Conservation (phyloP, 2,888 invertebrate genomes). For the Pycnomerus fuliginosus region DNA sequence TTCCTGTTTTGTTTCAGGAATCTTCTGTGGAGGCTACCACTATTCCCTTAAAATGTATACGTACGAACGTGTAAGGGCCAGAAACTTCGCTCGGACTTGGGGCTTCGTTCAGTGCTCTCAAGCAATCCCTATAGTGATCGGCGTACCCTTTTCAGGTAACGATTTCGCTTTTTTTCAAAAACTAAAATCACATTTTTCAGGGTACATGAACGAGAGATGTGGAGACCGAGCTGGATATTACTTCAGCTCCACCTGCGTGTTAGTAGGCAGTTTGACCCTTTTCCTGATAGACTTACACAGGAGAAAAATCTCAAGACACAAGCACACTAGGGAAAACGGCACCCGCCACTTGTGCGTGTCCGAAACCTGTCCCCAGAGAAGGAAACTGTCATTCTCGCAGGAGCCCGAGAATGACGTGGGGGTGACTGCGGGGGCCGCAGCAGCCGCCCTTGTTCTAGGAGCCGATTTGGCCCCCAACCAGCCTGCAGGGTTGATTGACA, state of each 20-base stretch:
- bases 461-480: slow-evolving; percentile 52
- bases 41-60: slow-evolving; percentile 89
- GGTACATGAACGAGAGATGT: slow-evolving; percentile 76
- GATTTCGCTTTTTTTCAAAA: neutral
- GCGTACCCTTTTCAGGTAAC: slow-evolving; percentile 78
- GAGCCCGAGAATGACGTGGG: slow-evolving; percentile 59
- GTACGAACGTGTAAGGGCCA: slow-evolving; percentile 80
- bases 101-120: slow-evolving; percentile 87
- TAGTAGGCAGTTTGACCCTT: slow-evolving; percentile 73
- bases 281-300: slow-evolving; percentile 81
- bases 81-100: slow-evolving; percentile 87
- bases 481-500: slow-evolving; percentile 54
- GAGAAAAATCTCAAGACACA: slow-evolving; percentile 67
- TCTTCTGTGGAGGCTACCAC: slow-evolving; percentile 85
- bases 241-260: slow-evolving; percentile 77
- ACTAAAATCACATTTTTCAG: slow-evolving; percentile 51
- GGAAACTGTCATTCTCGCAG: slow-evolving; percentile 60
- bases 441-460: slow-evolving; percentile 57
- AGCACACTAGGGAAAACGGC: slow-evolving; percentile 65
- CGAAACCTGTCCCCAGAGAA: slow-evolving; percentile 59
- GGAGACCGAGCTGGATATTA: slow-evolving; percentile 81
- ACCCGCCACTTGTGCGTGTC: slow-evolving; percentile 59
- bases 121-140: slow-evolving; percentile 80
- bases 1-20: slow-evolving; percentile 60
- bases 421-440: slow-evolving; percentile 55